Evolutionary conservation across 2,797 vertebrate species (phyloP).

Genomic region (Atherinosoma microstoma): DNA sequence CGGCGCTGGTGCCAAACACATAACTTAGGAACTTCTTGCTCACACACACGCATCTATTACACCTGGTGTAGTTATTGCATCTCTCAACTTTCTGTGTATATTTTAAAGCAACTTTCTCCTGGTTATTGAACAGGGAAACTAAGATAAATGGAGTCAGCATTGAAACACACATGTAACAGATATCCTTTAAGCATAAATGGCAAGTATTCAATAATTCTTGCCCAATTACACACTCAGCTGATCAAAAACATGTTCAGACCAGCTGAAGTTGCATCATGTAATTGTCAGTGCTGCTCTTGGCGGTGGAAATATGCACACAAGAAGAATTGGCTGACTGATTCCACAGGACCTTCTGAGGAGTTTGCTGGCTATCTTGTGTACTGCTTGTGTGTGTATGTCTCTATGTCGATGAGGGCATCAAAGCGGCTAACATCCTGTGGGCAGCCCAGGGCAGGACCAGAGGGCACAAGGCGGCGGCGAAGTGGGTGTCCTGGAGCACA

Average conservation of each 20-base stretch:
- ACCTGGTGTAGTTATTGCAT: not conserved
- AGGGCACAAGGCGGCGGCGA: conserved; percentile 61
- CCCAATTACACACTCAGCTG: conserved; percentile 11
- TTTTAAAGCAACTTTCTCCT: not conserved
- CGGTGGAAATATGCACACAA: conserved; percentile 29
- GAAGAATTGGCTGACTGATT: conserved; percentile 38
- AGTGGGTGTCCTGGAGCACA: conserved; percentile 75
- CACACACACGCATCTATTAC: not conserved
- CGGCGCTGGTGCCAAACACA: not conserved
- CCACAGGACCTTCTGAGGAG: conserved; percentile 47
- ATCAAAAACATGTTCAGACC: conserved; percentile 31
- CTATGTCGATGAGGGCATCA: conserved; percentile 66
- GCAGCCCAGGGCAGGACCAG: conserved; percentile 75
- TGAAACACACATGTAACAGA: not conserved
- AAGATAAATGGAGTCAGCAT: not conserved
- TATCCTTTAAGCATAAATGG: not conserved
- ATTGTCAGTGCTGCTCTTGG: conserved; percentile 30
- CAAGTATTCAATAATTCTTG: not conserved
- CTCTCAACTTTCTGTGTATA: not conserved
- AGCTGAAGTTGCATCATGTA: conserved; percentile 31
- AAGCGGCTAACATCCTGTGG: conserved; percentile 79
- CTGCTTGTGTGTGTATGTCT: conserved; percentile 24
- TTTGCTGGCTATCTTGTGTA: conserved; percentile 43
- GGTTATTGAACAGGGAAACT: not conserved
- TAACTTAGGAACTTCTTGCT: not conserved